These are phyloP conservation scores for Leistus spinibarbis DNA, from an alignment of 2,888 invertebrate genomes.

Conservation along the genomic window DNA sequence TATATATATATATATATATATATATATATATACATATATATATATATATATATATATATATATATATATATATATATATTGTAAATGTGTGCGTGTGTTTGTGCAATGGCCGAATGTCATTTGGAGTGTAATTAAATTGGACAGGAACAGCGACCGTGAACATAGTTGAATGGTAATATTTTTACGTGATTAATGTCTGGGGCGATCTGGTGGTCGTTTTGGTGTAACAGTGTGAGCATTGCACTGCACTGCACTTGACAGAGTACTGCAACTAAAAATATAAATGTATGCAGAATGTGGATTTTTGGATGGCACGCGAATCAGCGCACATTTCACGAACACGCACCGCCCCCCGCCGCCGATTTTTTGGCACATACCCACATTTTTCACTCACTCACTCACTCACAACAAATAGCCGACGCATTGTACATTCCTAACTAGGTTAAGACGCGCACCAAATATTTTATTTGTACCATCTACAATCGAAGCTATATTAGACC, in stretches of 20 bases:
- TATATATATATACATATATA: no score
- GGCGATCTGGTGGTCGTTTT: neutral
- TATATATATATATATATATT: no score
- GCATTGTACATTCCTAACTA: constrained; percentile 2
- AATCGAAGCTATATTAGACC: neutral
- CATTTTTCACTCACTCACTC: constrained; percentile 29
- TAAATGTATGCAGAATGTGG: constrained; percentile 21
- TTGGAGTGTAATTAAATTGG: constrained; percentile 30
- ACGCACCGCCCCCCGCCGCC: neutral
- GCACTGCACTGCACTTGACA: constrained; percentile 22
- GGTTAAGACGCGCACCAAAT: neutral
- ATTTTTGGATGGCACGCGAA: constrained; percentile 26
- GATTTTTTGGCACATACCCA: constrained; percentile 27
- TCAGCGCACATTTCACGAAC: neutral
- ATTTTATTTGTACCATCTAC: neutral
- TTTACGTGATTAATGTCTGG: constrained; percentile 16
- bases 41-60: no score
- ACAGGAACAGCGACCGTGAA: constrained; percentile 30
- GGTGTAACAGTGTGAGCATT: neutral
- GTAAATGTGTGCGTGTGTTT: neutral
- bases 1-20: no score
- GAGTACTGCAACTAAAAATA: constrained; percentile 23
- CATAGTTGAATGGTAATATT: constrained; percentile 35
- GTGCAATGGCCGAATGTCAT: constrained; percentile 16
- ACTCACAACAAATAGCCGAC: constrained; percentile 33